These are phyloP conservation scores for Cisticola juncidis DNA, from an alignment of 2,113 vertebrate genomes.

Conservation along the genomic window DNA sequence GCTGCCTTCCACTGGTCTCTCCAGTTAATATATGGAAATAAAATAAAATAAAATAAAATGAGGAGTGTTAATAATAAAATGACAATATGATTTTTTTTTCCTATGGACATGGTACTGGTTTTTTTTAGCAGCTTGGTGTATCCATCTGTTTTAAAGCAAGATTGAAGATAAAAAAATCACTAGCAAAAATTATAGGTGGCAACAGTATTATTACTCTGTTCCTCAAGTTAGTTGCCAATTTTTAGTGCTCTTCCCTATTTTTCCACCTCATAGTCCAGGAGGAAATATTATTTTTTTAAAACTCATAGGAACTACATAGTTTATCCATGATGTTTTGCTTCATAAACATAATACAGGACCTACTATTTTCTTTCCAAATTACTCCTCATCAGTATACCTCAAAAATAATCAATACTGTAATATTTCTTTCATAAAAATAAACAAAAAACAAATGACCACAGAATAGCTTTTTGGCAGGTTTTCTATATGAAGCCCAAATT, in stretches of 20 bases:
- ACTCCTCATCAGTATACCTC: not conserved
- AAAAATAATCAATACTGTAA: slow-evolving; percentile 22
- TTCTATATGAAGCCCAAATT: slow-evolving; percentile 34
- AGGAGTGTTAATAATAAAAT: not conserved
- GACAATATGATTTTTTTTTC: not conserved
- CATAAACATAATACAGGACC: not conserved
- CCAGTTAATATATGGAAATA: not conserved
- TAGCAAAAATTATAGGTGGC: not conserved
- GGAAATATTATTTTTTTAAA: not conserved
- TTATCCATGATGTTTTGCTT: not conserved
- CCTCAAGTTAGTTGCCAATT: not conserved
- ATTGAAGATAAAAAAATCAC: not conserved
- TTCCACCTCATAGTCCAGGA: not conserved
- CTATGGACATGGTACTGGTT: fast-evolving
- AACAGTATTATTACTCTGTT: not conserved
- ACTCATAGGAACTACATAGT: not conserved
- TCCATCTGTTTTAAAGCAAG: not conserved
- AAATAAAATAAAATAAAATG: not conserved
- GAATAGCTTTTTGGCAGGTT: not conserved
- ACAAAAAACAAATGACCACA: not conserved
- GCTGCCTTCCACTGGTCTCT: not conserved
- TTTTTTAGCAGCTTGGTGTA: not conserved
- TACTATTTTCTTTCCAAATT: slow-evolving; percentile 9
- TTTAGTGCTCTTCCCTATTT: not conserved
- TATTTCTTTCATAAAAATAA: not conserved